Conservation (phyloP, 2,113 vertebrate genomes). For the Donacobius atricapilla region DNA sequence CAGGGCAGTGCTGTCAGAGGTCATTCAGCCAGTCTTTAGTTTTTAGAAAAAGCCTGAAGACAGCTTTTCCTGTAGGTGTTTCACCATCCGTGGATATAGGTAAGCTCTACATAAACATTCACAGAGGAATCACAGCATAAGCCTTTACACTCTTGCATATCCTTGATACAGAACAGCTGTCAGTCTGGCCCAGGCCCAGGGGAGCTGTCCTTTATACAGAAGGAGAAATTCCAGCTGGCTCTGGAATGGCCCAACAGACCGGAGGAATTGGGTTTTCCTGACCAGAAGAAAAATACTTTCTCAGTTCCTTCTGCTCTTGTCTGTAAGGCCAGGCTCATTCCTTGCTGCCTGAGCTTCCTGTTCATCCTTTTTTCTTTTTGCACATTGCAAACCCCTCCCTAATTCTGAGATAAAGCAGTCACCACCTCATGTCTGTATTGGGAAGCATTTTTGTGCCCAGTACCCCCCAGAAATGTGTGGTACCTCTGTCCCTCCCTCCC, state of each 20-base stretch:
- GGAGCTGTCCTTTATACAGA: not conserved
- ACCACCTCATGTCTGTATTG: not conserved
- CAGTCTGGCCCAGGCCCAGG: not conserved
- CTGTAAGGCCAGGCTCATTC: rapidly evolving
- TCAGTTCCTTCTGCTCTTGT: not conserved
- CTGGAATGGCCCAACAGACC: not conserved
- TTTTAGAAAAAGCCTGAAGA: not conserved
- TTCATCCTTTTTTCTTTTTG: not conserved
- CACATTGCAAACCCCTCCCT: not conserved
- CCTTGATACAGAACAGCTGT: not conserved
- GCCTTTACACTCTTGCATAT: rapidly evolving
- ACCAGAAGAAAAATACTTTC: not conserved
- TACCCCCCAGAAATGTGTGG: not conserved
- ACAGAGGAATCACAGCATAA: rapidly evolving
- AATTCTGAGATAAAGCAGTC: not conserved
- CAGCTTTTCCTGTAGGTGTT: not conserved
- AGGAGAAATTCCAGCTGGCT: not conserved
- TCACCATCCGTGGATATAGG: rapidly evolving
- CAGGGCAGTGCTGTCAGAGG: not conserved
- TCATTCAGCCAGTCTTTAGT: not conserved
- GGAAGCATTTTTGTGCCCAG: not conserved
- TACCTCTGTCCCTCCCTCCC: not conserved
- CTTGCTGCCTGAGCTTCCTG: not conserved
- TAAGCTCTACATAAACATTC: not conserved
- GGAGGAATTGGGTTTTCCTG: not conserved